Evolutionary conservation across 2,888 invertebrate species (phyloP).

Genomic region (Drosophila pseudotakahashii): DNA sequence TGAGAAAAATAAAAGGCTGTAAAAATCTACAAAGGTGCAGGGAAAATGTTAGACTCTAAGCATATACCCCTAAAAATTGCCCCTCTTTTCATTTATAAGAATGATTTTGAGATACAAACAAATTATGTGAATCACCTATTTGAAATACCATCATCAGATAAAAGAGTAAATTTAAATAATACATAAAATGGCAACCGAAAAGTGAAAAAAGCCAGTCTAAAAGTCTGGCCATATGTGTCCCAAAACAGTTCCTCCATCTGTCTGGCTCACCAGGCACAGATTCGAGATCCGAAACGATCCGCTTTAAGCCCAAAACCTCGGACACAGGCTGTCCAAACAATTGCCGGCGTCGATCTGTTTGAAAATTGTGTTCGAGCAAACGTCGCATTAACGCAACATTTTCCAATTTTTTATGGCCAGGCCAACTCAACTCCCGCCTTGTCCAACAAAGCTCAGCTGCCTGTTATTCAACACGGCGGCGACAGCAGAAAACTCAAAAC

Average conservation of each 20-base stretch:
- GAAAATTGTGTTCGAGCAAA: constrained; percentile 77
- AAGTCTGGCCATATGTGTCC: constrained; percentile 1
- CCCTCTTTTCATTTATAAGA: background rate
- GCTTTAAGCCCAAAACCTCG: constrained; percentile 24
- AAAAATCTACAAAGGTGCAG: constrained; percentile 6
- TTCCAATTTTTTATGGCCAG: constrained; percentile 67
- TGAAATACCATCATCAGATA: no score
- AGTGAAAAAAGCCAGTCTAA: background rate
- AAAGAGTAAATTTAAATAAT: no score
- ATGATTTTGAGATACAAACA: no score
- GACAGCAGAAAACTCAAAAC: constrained; percentile 34
- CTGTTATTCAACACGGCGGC: constrained; percentile 75
- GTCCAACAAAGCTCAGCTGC: constrained; percentile 63
- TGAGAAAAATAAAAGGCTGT: no score
- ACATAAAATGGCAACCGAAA: background rate
- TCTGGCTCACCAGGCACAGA: background rate
- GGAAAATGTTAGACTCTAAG: background rate
- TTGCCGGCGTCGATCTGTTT: constrained; percentile 76
- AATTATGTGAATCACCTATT: no score
- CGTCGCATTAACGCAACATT: constrained; percentile 79
- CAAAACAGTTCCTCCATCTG: constrained; percentile 13
- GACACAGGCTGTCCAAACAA: constrained; percentile 70
- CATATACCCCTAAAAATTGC: background rate
- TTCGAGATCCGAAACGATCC: constrained; percentile 9
- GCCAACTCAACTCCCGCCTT: constrained; percentile 46